These are phyloP conservation scores for Melanotaenia boesemani DNA, from an alignment of 2,797 vertebrate species.

Conservation along the genomic window DNA sequence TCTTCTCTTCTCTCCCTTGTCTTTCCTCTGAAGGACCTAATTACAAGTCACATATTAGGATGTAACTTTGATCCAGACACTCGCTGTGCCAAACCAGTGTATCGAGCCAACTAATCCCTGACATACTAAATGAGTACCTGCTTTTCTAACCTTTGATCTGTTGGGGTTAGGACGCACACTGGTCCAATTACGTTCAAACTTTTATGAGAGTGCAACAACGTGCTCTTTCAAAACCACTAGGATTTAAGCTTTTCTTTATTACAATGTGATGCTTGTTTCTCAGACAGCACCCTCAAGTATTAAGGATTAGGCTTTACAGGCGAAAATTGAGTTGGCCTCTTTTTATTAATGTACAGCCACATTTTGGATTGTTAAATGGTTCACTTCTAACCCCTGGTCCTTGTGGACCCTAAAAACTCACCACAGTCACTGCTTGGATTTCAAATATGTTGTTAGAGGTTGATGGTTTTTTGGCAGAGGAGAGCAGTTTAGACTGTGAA, in stretches of 20 bases:
- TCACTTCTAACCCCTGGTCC: constrained; percentile 70
- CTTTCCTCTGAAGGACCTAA: constrained; percentile 33
- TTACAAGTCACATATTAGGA: constrained; percentile 50
- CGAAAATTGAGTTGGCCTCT: constrained; percentile 66
- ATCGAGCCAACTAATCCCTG: constrained; percentile 67
- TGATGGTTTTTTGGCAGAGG: constrained; percentile 54
- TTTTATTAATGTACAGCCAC: constrained; percentile 69
- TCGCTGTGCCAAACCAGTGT: constrained; percentile 40
- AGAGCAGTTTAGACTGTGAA: constrained; percentile 43
- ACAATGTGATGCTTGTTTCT: constrained; percentile 69
- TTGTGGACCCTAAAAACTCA: constrained; percentile 64
- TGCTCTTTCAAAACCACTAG: constrained; percentile 68
- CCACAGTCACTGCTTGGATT: constrained; percentile 71
- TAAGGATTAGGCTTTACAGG: constrained; percentile 63
- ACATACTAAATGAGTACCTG: constrained; percentile 74
- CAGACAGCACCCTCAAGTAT: constrained; percentile 57
- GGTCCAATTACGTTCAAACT: constrained; percentile 65
- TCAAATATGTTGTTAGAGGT: constrained; percentile 59
- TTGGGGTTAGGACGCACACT: constrained; percentile 49
- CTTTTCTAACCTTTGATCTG: constrained; percentile 78
- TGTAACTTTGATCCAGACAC: constrained; percentile 64
- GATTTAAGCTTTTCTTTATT: constrained; percentile 66
- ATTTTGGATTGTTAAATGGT: constrained; percentile 63
- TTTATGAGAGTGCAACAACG: constrained; percentile 71
- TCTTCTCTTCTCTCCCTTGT: constrained; percentile 15